Base-by-base conservation (phyloP, 2,113 vertebrate species). In the Columba livia region DNA sequence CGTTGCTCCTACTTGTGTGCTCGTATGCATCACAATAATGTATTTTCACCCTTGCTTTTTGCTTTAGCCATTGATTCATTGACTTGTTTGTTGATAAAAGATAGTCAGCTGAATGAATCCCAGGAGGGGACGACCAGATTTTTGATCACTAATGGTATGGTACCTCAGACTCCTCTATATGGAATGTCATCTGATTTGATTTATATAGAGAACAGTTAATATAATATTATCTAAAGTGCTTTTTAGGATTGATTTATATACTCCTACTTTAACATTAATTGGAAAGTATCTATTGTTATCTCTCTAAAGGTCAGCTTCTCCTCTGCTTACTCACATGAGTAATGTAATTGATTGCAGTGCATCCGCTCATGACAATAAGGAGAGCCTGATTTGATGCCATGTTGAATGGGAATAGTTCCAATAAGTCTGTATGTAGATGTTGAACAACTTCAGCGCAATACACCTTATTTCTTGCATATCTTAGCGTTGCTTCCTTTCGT, bases 191-290 rank as follows among this genome's bases (percentile, higher is more conserved):
- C 79, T 82, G 70, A 89, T 92, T 92, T 90, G 69, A 92, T 94
- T 96, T 84, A 74, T 79, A 51, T 32, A 58, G 73, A 25, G 66
- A 94, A 87, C 70, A 90, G 70, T 94, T 93, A 92, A 79, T 89
- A 65, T 80, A 67, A 44, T 75, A 79, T 95, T 89, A 94, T 72
- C 77, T 90, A 62, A 94, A 89, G 66, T 87, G 90, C 67, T 95
- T 93, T 94, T 86, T 88, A 61, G 83, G 77, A 96, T 88, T 96
- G 93, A 97, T 96, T 94, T 95, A 94, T 96, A 40, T 92, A 92
- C 77, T 93, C 57, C 75, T 89, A 90, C 73, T 95, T 92, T 87
- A 89, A 79, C 89, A 85, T 87, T 96, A 95, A 96, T 94, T 91
- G 87, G 89, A 40, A 91, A 54, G 66, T 88, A 84, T 90, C 92